Evolutionary conservation across 2,797 vertebrate genomes (phyloP).

Genomic region (Podarcis lilfordi): DNA sequence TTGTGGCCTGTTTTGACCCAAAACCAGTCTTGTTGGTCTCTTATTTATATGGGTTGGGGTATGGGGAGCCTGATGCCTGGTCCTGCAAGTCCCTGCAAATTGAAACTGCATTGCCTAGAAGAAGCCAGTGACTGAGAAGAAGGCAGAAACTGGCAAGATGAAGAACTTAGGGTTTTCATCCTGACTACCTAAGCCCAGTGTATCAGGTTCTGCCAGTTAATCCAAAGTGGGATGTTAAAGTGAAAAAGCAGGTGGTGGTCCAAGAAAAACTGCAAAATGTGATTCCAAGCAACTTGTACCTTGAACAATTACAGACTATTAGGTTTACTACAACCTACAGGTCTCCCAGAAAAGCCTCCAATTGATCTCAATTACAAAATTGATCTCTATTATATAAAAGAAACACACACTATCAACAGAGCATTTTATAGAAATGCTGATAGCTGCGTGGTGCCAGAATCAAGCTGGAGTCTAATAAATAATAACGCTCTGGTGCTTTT

Average conservation of each 20-base stretch:
- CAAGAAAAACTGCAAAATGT: slow-evolving; percentile 11
- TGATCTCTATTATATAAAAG: slow-evolving; percentile 31
- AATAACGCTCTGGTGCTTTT: slow-evolving; percentile 10
- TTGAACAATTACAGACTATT: slow-evolving; percentile 2
- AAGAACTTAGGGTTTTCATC: too few relatives aligned
- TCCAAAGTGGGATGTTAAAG: neutral
- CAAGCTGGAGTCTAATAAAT: slow-evolving; percentile 23
- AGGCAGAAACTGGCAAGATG: too few relatives aligned
- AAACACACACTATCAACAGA: neutral
- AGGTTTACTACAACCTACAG: slow-evolving; percentile 22
- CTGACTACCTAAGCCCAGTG: too few relatives aligned
- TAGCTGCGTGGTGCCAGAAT: slow-evolving; percentile 8
- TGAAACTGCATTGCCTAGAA: too few relatives aligned
- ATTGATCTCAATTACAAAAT: slow-evolving; percentile 27
- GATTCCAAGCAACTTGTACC: neutral
- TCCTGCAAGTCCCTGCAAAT: too few relatives aligned
- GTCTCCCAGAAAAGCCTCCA: slow-evolving; percentile 19
- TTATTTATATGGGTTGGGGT: too few relatives aligned
- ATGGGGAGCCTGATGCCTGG: too few relatives aligned
- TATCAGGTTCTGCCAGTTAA: too few relatives aligned
- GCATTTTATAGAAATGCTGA: slow-evolving; percentile 1
- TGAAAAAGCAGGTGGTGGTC: neutral
- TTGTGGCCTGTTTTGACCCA: too few relatives aligned
- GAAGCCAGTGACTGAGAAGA: too few relatives aligned
- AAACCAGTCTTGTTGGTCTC: too few relatives aligned